Percentiles rank a stretch among this genome's conserved stretches.
These are phyloP conservation scores for Leguminivora glycinivorella DNA, from an alignment of 1,140 invertebrate species.

Conservation along the genomic window DNA sequence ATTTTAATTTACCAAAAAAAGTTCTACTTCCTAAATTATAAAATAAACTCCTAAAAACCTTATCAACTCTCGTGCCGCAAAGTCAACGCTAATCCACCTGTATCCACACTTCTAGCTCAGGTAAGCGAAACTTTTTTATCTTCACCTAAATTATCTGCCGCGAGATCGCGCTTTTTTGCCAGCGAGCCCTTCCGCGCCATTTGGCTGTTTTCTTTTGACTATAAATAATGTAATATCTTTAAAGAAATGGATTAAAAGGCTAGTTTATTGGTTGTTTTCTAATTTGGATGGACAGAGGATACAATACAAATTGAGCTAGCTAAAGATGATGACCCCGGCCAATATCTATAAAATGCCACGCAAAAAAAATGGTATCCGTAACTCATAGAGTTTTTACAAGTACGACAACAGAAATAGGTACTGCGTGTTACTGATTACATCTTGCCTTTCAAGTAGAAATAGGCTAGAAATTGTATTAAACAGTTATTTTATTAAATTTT, in stretches of 20 bases:
- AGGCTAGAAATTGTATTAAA: no score
- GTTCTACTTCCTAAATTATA: neutral
- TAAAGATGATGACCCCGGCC: neutral
- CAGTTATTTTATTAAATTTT: no score
- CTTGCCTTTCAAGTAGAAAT: no score
- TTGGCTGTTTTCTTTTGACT: conserved; percentile 25
- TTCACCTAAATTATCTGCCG: conserved; percentile 29
- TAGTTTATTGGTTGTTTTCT: conserved; percentile 14
- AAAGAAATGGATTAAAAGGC: conserved; percentile 16
- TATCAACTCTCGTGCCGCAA: conserved; percentile 3
- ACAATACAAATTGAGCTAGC: neutral
- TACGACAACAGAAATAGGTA: no score
- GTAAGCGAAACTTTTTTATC: conserved; percentile 31
- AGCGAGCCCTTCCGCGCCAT: conserved; percentile 29
- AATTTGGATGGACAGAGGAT: conserved; percentile 1
- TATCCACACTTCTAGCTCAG: conserved; percentile 22
- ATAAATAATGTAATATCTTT: conserved; percentile 28
- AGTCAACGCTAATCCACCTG: conserved; percentile 18
- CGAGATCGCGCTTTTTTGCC: conserved; percentile 32
- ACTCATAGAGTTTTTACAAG: no score
- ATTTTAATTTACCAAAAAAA: neutral
- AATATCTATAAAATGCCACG: neutral
- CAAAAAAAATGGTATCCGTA: no score
- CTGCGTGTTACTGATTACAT: no score
- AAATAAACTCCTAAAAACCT: neutral